These are phyloP conservation scores for Echiichthys vipera DNA, from an alignment of 2,797 vertebrate species.

Conservation along the genomic window DNA sequence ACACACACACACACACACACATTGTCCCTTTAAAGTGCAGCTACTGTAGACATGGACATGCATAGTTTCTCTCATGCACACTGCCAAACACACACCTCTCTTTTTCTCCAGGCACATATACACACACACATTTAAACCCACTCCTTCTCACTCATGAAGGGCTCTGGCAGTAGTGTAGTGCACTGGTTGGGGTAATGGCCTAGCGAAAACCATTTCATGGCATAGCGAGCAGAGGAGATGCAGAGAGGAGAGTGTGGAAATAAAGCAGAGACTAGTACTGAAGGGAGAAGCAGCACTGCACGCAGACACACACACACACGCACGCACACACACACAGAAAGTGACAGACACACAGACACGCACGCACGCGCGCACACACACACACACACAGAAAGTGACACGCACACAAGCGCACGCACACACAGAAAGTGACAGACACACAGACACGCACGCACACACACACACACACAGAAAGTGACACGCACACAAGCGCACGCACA, in stretches of 20 bases:
- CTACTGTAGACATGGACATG: slow-evolving; percentile 50
- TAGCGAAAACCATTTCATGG: slow-evolving; percentile 80
- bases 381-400: slow-evolving; percentile 14
- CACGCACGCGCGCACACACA: slow-evolving; percentile 2
- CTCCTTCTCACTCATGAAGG: slow-evolving; percentile 42
- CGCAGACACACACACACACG: slow-evolving; percentile 33
- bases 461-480: too few relatives aligned
- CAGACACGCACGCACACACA: slow-evolving; percentile 30
- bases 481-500: slow-evolving; percentile 23
- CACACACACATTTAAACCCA: slow-evolving; percentile 37
- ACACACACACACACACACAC: neutral
- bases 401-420: slow-evolving; percentile 21
- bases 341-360: neutral
- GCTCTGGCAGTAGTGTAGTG: slow-evolving; percentile 58
- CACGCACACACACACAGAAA: slow-evolving; percentile 26
- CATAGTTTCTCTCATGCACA: neutral
- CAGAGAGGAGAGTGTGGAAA: slow-evolving; percentile 64
- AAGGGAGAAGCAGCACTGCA: slow-evolving; percentile 29
- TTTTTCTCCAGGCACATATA: neutral
- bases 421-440: slow-evolving; percentile 13
- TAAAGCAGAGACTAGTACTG: slow-evolving; percentile 76
- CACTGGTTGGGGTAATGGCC: slow-evolving; percentile 81
- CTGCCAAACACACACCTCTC: slow-evolving; percentile 8
- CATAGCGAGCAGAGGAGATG: slow-evolving; percentile 74
- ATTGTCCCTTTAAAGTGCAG: slow-evolving; percentile 35